phyloP scores from a whole-genome alignment of 2,113 vertebrate species.

The Thermophis baileyi region DNA sequence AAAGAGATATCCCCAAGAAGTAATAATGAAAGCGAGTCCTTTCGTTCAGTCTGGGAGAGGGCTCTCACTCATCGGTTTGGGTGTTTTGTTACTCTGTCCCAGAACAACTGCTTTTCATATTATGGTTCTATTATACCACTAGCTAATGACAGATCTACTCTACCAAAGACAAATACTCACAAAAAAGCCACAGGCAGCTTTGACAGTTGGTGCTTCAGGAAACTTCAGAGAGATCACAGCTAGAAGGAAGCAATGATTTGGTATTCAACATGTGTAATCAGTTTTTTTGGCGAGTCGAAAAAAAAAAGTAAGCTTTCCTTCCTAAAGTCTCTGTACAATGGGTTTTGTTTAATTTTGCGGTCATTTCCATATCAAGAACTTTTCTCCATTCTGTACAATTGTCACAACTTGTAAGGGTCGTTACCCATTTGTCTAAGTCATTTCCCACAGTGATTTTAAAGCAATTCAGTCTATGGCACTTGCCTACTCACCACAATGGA shows the following conservation, averaged over 20 bases:
- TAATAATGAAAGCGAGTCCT: not conserved
- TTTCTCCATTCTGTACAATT: not conserved
- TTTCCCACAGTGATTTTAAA: not conserved
- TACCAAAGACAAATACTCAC: constrained; percentile 73
- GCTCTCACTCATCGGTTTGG: not conserved
- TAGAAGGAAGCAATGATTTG: constrained; percentile 60
- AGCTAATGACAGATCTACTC: not conserved
- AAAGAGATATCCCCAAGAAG: not conserved
- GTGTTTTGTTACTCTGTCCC: not conserved
- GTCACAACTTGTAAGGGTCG: not conserved
- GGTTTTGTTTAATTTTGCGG: not conserved
- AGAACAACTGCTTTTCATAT: not conserved
- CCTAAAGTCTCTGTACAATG: not conserved
- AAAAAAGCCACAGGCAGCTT: constrained; percentile 94
- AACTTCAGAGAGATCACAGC: constrained; percentile 97
- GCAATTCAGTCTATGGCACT: not conserved
- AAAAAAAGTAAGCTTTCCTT: not conserved
- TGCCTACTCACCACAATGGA: constrained; percentile 93
- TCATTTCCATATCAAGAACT: not conserved
- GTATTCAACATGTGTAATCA: not conserved
- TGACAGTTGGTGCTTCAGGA: constrained; percentile 94
- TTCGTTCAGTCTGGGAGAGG: not conserved
- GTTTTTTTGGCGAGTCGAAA: not conserved
- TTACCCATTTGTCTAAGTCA: not conserved
- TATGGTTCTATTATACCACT: not conserved